A percentile compares a stretch with the other conserved stretches of the same genome.
These are phyloP conservation scores for Aphaenogaster rudis DNA, from an alignment of 1,140 invertebrate genomes.

Conservation along the genomic window DNA sequence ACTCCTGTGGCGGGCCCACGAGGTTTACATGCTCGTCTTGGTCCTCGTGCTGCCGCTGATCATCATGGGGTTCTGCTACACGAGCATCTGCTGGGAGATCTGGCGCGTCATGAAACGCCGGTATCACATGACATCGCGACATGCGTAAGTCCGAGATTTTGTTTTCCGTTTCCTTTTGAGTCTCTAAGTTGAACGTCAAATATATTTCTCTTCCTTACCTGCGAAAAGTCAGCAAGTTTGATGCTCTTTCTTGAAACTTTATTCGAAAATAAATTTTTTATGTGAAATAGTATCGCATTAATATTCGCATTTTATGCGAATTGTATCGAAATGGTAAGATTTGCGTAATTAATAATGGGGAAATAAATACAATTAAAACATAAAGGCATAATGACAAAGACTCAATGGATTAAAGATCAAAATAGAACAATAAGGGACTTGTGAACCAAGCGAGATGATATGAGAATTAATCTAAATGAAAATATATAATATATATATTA, in stretches of 20 bases:
- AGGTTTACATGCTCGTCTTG: conserved; percentile 90
- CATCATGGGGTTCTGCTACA: conserved; percentile 90
- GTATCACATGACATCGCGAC: conserved; percentile 88
- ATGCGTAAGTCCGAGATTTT: conserved; percentile 83
- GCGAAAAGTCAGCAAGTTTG: not conserved
- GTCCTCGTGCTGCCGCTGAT: conserved; percentile 89
- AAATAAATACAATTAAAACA: not conserved
- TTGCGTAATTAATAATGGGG: not conserved
- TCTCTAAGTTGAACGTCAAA: not conserved
- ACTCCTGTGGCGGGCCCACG: conserved; percentile 88
- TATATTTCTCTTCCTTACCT: not conserved
- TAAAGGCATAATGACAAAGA: too few relatives aligned
- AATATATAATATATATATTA: too few relatives aligned
- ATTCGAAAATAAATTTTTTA: not conserved
- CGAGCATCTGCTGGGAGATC: conserved; percentile 90
- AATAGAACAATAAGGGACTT: too few relatives aligned
- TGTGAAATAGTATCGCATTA: too few relatives aligned
- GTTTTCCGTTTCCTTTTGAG: not conserved
- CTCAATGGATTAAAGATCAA: too few relatives aligned
- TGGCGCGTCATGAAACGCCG: conserved; percentile 88
- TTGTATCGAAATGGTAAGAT: too few relatives aligned
- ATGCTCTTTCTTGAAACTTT: not conserved
- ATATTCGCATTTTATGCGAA: too few relatives aligned
- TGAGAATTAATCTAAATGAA: too few relatives aligned
- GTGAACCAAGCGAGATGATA: too few relatives aligned